phyloP scores from a whole-genome alignment of 2,888 invertebrate genomes.

The Tenthredo amoena region DNA sequence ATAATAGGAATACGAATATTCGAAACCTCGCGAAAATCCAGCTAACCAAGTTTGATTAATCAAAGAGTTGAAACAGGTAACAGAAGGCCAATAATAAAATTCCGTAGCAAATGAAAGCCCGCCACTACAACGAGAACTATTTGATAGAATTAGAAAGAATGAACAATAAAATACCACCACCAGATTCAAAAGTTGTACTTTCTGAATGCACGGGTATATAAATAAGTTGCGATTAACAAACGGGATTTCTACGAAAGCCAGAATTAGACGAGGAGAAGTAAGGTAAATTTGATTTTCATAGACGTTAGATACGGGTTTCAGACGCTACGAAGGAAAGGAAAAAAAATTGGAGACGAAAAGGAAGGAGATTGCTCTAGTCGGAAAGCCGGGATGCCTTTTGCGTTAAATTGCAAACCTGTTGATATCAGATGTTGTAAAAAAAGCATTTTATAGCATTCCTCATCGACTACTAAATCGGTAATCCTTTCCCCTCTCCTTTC shows the following conservation, averaged over 20 bases:
- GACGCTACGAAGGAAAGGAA: neutral
- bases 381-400: neutral
- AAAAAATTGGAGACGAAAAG: neutral
- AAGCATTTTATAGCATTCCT: neutral
- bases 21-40: neutral
- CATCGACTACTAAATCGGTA: neutral
- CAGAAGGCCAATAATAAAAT: neutral
- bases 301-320: neutral
- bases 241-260: neutral
- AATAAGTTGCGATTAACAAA: neutral
- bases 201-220: neutral
- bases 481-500: neutral
- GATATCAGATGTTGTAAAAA: neutral
- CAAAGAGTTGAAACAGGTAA: neutral
- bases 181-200: neutral
- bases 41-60: slow-evolving; percentile 18
- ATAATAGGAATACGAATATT: neutral
- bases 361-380: neutral
- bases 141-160: neutral
- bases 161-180: neutral
- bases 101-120: neutral
- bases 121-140: neutral
- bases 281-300: slow-evolving; percentile 14
- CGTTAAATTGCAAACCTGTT: slow-evolving; percentile 9
- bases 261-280: slow-evolving; percentile 4